Evolutionary conservation across 2,797 vertebrate species (phyloP).

Genomic region (Acanthopagrus latus): DNA sequence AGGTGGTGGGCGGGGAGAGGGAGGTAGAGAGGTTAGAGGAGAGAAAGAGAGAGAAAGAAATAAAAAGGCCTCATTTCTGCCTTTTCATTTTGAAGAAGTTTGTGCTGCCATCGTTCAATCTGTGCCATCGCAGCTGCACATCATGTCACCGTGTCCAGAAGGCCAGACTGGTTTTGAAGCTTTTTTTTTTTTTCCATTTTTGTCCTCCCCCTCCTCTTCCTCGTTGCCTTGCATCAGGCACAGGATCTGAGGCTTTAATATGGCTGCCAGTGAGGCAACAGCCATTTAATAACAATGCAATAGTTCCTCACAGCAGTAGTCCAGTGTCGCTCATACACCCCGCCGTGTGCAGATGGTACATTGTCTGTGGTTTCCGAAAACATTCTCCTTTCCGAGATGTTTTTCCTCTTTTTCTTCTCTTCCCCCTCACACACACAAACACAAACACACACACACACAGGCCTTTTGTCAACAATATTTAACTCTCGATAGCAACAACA

Average conservation of each 20-base stretch:
- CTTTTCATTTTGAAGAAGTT: slow-evolving; percentile 62
- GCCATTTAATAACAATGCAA: slow-evolving; percentile 87
- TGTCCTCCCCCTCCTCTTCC: slow-evolving; percentile 13
- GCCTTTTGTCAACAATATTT: slow-evolving; percentile 58
- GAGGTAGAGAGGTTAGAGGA: slow-evolving; percentile 44
- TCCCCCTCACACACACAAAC: slow-evolving; percentile 27
- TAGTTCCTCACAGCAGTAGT: slow-evolving; percentile 84
- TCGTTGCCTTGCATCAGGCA: slow-evolving; percentile 73
- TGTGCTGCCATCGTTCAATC: slow-evolving; percentile 65
- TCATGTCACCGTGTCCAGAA: slow-evolving; percentile 71
- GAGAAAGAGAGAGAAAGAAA: slow-evolving; percentile 10
- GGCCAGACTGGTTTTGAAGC: slow-evolving; percentile 60
- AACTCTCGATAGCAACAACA: slow-evolving; percentile 60
- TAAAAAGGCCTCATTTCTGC: slow-evolving; percentile 23
- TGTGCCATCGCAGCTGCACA: slow-evolving; percentile 71
- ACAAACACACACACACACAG: slow-evolving; percentile 14
- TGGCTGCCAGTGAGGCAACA: slow-evolving; percentile 83
- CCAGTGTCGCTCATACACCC: slow-evolving; percentile 82
- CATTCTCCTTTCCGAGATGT: slow-evolving; percentile 69
- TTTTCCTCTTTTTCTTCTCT: slow-evolving; percentile 48
- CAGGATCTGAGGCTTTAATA: slow-evolving; percentile 83
- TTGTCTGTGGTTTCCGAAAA: slow-evolving; percentile 83
- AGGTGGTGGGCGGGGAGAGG: slow-evolving; percentile 52
- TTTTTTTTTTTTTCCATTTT: not conserved
- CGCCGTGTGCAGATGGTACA: slow-evolving; percentile 86